Percentiles rank a stretch among this genome's conserved stretches.
phyloP scores from a whole-genome alignment of 2,888 invertebrate genomes.

The Folsomia candida region DNA sequence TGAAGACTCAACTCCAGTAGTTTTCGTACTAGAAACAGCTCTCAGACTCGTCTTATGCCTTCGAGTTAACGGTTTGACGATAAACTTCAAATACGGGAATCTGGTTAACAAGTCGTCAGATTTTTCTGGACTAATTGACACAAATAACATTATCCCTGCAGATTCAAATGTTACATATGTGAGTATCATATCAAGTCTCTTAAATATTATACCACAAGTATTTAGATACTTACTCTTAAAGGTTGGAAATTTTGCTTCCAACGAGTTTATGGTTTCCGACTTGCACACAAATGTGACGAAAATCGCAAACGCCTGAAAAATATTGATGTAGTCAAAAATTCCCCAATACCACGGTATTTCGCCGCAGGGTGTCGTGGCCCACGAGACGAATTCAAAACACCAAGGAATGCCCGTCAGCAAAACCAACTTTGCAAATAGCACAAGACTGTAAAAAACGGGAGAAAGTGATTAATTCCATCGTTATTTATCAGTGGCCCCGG shows the following conservation, averaged over 20 bases:
- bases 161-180: background rate
- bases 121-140: constrained; percentile 35
- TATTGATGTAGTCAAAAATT: constrained; percentile 42
- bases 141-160: constrained; percentile 35
- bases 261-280: constrained; percentile 38
- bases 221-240: constrained; percentile 37
- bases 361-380: constrained; percentile 22
- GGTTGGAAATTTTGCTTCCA: constrained; percentile 42
- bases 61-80: constrained; percentile 37
- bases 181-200: background rate
- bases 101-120: constrained; percentile 32
- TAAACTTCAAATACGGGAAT: constrained; percentile 31
- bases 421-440: constrained; percentile 45
- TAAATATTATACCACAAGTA: too few species aligned
- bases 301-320: constrained; percentile 47
- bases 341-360: constrained; percentile 39
- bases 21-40: constrained; percentile 39
- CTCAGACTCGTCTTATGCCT: constrained; percentile 17
- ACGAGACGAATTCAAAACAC: constrained; percentile 47
- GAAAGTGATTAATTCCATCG: too few species aligned
- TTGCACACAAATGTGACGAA: constrained; percentile 49
- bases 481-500: too few species aligned
- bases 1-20: constrained; percentile 32
- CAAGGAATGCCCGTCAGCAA: constrained; percentile 49
- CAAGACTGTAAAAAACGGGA: constrained; percentile 33